phyloP scores from a whole-genome alignment of 2,113 vertebrate species.

The Oryzias curvinotus region DNA sequence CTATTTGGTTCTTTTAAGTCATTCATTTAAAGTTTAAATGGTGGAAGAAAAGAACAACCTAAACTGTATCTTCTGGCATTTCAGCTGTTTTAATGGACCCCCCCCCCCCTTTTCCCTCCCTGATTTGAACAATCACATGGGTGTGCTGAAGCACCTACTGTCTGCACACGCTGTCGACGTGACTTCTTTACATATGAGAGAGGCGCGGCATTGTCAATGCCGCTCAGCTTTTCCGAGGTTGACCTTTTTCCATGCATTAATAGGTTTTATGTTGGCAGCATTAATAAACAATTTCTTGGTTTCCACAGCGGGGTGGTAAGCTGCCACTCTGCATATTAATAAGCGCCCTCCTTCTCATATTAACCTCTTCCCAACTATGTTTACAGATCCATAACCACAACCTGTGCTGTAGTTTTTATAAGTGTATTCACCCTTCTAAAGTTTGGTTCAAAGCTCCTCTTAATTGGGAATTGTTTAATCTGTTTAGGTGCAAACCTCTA shows the following conservation, averaged over 20 bases:
- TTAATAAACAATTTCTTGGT: slow-evolving; percentile 76
- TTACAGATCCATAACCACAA: slow-evolving; percentile 7
- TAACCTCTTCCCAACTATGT: slow-evolving; percentile 41
- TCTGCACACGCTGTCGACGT: slow-evolving; percentile 60
- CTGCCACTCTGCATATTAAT: slow-evolving; percentile 66
- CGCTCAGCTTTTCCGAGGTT: slow-evolving; percentile 63
- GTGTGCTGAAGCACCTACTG: slow-evolving; percentile 47
- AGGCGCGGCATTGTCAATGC: slow-evolving; percentile 51
- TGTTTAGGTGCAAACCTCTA: too few relatives aligned
- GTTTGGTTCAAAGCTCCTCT: too few relatives aligned
- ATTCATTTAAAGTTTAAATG: background rate
- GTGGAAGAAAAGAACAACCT: too few relatives aligned
- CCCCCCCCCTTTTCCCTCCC: slow-evolving; percentile 37
- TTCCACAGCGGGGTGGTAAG: slow-evolving; percentile 49
- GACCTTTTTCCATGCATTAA: slow-evolving; percentile 76
- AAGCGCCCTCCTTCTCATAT: background rate
- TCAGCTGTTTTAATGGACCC: too few relatives aligned
- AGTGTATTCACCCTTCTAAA: too few relatives aligned
- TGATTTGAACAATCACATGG: slow-evolving; percentile 58
- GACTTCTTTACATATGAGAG: slow-evolving; percentile 64
- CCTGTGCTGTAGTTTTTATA: background rate
- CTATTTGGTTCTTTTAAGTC: background rate
- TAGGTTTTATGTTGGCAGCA: slow-evolving; percentile 71
- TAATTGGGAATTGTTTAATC: background rate
- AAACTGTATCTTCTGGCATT: too few relatives aligned